phyloP scores from a whole-genome alignment of 2,888 invertebrate species.

The Drosophila pegasa region DNA sequence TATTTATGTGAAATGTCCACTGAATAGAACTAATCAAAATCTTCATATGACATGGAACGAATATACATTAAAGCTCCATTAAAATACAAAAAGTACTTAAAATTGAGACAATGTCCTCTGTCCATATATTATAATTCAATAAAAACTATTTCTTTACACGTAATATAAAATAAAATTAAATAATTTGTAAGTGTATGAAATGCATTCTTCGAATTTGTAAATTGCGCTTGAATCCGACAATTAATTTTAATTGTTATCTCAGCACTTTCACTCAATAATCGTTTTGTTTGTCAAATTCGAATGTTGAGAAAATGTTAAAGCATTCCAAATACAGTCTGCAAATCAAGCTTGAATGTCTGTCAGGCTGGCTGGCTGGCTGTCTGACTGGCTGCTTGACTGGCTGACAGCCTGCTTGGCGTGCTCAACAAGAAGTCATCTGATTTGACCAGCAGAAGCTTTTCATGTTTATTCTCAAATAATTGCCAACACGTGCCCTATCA shows the following conservation, averaged over 20 bases:
- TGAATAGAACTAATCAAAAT: too few species aligned
- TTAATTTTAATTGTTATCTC: background rate
- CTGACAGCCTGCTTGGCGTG: slow-evolving; percentile 22
- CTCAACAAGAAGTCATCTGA: slow-evolving; percentile 56
- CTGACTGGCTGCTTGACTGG: background rate
- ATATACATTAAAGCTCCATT: too few species aligned
- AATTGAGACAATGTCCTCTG: too few species aligned
- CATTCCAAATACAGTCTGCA: background rate
- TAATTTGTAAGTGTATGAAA: too few species aligned
- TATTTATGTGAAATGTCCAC: too few species aligned
- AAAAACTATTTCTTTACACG: too few species aligned
- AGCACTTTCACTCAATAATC: background rate
- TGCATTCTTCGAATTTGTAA: too few species aligned
- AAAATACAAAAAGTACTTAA: too few species aligned
- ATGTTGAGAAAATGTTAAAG: slow-evolving; percentile 15
- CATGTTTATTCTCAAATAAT: slow-evolving; percentile 79
- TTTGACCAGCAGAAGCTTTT: slow-evolving; percentile 52
- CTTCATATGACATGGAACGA: too few species aligned
- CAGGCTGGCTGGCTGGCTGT: background rate
- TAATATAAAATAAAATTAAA: too few species aligned
- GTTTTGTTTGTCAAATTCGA: slow-evolving; percentile 11
- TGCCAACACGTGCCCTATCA: slow-evolving; percentile 83
- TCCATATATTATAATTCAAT: too few species aligned
- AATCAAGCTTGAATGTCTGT: background rate
- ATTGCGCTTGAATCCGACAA: too few species aligned